Evolutionary conservation across 2,113 vertebrate species (phyloP).

Genomic region (Pionites leucogaster): DNA sequence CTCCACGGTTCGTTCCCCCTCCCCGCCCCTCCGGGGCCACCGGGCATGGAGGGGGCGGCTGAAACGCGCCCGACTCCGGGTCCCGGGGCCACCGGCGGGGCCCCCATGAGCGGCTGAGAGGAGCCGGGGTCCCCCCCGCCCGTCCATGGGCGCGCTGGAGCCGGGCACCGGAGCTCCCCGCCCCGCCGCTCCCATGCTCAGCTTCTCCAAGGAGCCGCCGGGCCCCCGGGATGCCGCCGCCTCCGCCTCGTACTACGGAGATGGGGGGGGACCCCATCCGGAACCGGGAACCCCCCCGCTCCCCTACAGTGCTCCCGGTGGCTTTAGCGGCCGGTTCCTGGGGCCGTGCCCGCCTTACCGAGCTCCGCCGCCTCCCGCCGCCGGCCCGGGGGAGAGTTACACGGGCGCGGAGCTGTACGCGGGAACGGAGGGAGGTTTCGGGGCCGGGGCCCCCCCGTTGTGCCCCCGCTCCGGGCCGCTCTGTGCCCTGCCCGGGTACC

Average conservation of each 20-base stretch:
- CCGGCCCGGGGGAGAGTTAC: constrained; percentile 45
- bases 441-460: constrained; percentile 68
- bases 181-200: constrained; percentile 84
- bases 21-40: too few relatives aligned
- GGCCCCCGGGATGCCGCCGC: constrained; percentile 78
- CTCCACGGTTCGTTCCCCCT: too few relatives aligned
- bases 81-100: not conserved
- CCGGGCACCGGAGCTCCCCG: constrained; percentile 66
- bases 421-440: constrained; percentile 51
- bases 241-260: constrained; percentile 69
- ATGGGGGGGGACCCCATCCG: not conserved
- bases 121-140: not conserved
- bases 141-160: constrained; percentile 86
- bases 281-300: constrained; percentile 47
- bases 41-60: too few relatives aligned
- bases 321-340: constrained; percentile 76
- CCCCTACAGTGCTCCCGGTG: constrained; percentile 71
- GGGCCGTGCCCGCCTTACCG: constrained; percentile 70
- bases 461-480: constrained; percentile 79
- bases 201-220: constrained; percentile 78
- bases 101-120: constrained; percentile 3
- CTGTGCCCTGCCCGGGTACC: constrained; percentile 76
- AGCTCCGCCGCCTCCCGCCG: constrained; percentile 52
- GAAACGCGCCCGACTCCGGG: too few relatives aligned
- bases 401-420: constrained; percentile 74